Evolutionary conservation across 2,888 invertebrate species (phyloP), one percentile per base, ranked within the genome.

Genomic region (Ctenicera cuprea): DNA sequence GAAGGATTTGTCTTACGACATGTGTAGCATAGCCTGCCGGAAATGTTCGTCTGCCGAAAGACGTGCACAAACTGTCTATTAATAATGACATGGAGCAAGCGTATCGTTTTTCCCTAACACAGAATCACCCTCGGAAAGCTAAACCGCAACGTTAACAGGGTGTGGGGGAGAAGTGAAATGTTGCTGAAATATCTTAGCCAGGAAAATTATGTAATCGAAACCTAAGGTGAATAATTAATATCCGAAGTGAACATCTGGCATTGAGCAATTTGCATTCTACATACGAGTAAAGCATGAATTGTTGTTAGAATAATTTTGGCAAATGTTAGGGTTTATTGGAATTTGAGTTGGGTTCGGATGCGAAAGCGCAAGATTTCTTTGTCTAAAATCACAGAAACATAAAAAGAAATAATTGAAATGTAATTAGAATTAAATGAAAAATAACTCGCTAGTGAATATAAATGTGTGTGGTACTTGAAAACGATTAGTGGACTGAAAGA

Each of bases 181-280:
- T 14, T 50, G 22, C 22, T 54, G 26, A 20, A 52, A 12, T 14
- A 26, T 52, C 52, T 26, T 52, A 52, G 26, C 16, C 4, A 20
- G 59, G 18, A 16, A 38, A 52, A 52, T 52, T 52, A 59, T 20
- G 59, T 59, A 59, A 59, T 38, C 22, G 38, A 59, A 59, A 59
- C 38, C 59, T 59, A 38, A 59, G 33, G 38, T 59, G 59, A 59
- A 59, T 59, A 59, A 59, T 38, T 59, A 59, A 20, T 38, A 20
- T 37, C 59, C 18, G 38, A 18, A 38, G 38, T 38, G 37, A 59
- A n/a, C 41, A 37, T 37, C 38, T 59, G 38, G 59, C 59, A 59
- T 38, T n/a, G 14, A 54, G 22, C 54, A 26, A 54, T 54, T 54
- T 54, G 54, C 54, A 54, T 54, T 54, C 30, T 26, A 54, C 54